Conservation (phyloP, 2,113 vertebrate genomes). For the Clarias magur region DNA sequence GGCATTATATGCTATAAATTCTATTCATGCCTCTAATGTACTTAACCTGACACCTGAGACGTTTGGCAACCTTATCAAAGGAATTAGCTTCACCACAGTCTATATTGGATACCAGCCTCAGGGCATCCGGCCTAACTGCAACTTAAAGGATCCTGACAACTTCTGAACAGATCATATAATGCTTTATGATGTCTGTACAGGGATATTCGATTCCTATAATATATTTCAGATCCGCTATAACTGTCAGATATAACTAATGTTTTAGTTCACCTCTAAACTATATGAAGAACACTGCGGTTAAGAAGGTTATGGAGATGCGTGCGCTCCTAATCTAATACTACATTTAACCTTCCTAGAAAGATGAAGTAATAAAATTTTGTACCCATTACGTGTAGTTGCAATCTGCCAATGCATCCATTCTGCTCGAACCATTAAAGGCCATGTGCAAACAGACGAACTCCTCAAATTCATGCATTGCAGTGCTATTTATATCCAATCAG, state of each 20-base stretch:
- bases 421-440: slow-evolving; percentile 4
- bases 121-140: slow-evolving; percentile 21
- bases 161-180: slow-evolving; percentile 14
- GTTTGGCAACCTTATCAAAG: slow-evolving; percentile 46
- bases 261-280: slow-evolving; percentile 4
- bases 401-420: not conserved
- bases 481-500: not conserved
- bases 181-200: not conserved
- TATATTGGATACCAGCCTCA: slow-evolving; percentile 39
- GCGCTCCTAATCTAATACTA: slow-evolving; percentile 20
- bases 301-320: not conserved
- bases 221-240: slow-evolving; percentile 1
- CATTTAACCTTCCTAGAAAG: slow-evolving; percentile 3
- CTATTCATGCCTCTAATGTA: not conserved
- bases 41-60: slow-evolving; percentile 36
- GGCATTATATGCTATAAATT: slow-evolving; percentile 16
- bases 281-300: not conserved
- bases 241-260: not conserved
- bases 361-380: not conserved
- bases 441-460: not conserved
- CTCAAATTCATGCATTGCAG: not conserved
- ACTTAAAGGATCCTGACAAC: slow-evolving; percentile 10
- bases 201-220: slow-evolving; percentile 1
- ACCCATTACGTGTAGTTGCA: slow-evolving; percentile 11
- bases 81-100: slow-evolving; percentile 5